Conservation (phyloP, 2,797 vertebrate genomes). For the Chiroxiphia lanceolata region DNA sequence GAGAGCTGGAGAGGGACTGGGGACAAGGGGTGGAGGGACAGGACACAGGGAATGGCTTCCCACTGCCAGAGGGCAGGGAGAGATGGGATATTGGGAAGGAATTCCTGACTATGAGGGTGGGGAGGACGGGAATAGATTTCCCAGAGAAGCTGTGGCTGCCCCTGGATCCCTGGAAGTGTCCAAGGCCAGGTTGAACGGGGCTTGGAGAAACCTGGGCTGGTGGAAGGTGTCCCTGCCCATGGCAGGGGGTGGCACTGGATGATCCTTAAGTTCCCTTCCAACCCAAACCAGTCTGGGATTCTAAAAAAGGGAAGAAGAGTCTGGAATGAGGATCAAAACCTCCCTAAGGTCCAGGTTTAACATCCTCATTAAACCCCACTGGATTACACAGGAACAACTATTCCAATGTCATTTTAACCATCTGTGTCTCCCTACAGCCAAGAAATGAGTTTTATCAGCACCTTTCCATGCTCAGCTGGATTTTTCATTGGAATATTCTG, state of each 20-base stretch:
- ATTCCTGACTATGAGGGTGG: background rate
- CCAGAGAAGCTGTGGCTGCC: background rate
- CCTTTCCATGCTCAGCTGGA: accelerated
- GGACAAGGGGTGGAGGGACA: background rate
- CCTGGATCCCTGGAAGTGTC: background rate
- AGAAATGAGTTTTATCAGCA: background rate
- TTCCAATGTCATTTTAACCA: accelerated
- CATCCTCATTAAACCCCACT: background rate
- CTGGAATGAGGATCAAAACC: background rate
- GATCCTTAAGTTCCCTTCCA: background rate
- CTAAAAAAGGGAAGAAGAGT: background rate
- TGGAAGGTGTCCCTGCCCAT: background rate
- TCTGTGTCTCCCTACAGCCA: background rate
- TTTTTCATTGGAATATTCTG: background rate
- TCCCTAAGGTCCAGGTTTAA: background rate
- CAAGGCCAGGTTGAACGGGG: background rate
- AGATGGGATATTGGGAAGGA: background rate
- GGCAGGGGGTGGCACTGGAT: accelerated
- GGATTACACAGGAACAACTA: accelerated
- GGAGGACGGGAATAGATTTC: background rate
- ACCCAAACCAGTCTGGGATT: background rate
- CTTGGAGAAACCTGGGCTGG: accelerated
- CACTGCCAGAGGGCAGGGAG: background rate
- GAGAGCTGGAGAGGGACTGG: background rate
- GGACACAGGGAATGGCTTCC: background rate